Conservation (phyloP, 2,113 vertebrate species). For the Neolamprologus sp. region DNA sequence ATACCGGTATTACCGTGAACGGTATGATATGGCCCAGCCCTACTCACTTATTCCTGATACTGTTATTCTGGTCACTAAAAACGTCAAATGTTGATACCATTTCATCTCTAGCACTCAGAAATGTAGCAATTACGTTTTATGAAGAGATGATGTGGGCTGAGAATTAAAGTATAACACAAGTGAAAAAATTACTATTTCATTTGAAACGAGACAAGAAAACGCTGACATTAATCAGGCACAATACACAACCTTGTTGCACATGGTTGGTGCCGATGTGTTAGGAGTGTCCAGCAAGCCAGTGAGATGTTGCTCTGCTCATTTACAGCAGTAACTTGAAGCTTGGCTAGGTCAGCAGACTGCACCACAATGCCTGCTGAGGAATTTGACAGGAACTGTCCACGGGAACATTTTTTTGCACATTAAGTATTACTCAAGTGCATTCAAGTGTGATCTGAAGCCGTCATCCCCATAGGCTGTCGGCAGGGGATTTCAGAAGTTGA, state of each 20-base stretch:
- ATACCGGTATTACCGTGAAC: background rate
- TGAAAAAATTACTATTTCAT: background rate
- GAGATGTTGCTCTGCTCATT: background rate
- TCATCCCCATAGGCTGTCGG: background rate
- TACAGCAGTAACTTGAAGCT: background rate
- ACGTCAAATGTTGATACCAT: background rate
- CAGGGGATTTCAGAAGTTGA: background rate
- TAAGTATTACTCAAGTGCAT: background rate
- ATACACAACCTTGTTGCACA: background rate
- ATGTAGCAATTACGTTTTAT: background rate
- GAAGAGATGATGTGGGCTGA: background rate
- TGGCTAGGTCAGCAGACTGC: slow-evolving; percentile 2
- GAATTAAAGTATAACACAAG: background rate
- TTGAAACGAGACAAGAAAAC: background rate
- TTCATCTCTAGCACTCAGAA: background rate
- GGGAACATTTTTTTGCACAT: background rate
- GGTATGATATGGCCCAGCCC: background rate
- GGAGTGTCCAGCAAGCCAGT: background rate
- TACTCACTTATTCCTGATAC: background rate
- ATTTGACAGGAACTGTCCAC: background rate
- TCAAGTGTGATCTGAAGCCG: background rate
- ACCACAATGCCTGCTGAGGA: background rate
- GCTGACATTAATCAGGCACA: background rate
- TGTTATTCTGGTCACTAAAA: background rate
- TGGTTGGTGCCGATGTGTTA: background rate